Conservation (phyloP, 37 sponge, comb jelly and placozoan species). For the Halichondria panicea region DNA sequence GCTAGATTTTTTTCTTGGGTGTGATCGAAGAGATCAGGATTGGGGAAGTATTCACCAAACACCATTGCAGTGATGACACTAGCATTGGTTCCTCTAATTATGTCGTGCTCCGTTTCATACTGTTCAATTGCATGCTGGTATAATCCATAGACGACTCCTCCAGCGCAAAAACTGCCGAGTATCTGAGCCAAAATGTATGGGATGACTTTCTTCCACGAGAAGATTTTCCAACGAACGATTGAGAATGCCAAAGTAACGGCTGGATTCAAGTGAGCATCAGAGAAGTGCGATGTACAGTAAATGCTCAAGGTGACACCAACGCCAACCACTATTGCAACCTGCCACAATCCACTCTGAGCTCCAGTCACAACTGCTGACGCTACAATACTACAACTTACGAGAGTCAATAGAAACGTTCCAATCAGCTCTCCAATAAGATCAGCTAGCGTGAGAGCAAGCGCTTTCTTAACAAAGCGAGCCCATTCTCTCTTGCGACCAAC, state of each 20-base stretch:
- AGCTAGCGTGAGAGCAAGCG: background rate
- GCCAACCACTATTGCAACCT: constrained; percentile 45
- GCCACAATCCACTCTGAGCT: constrained; percentile 49
- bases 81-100: constrained; percentile 21
- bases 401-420: constrained; percentile 36
- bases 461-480: no score
- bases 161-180: constrained; percentile 39
- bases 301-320: constrained; percentile 51
- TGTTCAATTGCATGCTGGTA: constrained; percentile 12
- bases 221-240: constrained; percentile 20
- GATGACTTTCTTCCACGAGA: constrained; percentile 35
- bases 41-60: constrained; percentile 68
- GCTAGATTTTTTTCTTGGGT: background rate
- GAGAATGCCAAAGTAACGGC: constrained; percentile 60
- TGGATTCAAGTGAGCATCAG: constrained; percentile 62
- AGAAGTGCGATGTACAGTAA: constrained; percentile 43
- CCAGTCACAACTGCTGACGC: constrained; percentile 18
- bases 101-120: constrained; percentile 23
- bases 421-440: constrained; percentile 36
- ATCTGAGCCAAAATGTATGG: constrained; percentile 41
- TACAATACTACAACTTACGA: constrained; percentile 26
- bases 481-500: no score
- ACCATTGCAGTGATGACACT: constrained; percentile 45
- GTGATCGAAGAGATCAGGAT: constrained; percentile 32
- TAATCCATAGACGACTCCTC: constrained; percentile 9